These are phyloP conservation scores for Ischnus inquisitorius DNA, from an alignment of 2,888 invertebrate species.

Conservation along the genomic window DNA sequence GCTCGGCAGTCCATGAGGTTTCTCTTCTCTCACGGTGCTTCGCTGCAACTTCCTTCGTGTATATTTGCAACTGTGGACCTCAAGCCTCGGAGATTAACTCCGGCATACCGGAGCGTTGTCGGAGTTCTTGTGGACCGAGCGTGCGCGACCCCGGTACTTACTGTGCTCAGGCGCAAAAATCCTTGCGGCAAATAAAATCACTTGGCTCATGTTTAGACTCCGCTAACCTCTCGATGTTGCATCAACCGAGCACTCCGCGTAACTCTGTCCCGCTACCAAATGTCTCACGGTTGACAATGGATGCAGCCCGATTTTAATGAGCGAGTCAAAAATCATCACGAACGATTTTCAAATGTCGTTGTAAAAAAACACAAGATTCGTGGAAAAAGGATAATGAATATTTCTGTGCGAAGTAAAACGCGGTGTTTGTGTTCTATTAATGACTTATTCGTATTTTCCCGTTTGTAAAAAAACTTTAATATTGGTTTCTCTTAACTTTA, in stretches of 20 bases:
- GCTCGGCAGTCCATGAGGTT: background rate
- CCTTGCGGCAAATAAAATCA: constrained; percentile 6
- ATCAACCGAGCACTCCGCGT: background rate
- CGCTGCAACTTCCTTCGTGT: constrained; percentile 54
- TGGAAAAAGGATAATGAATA: too few relatives aligned
- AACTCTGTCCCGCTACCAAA: too few relatives aligned
- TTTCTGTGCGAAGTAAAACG: too few relatives aligned
- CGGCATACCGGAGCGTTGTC: constrained; percentile 37
- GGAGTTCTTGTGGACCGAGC: constrained; percentile 39
- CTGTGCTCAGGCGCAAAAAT: constrained; percentile 1
- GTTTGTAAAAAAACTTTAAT: too few relatives aligned
- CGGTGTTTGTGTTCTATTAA: too few relatives aligned
- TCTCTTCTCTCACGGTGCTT: constrained; percentile 13
- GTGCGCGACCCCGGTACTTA: constrained; percentile 20
- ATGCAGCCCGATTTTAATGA: too few relatives aligned
- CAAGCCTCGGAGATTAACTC: constrained; percentile 51
- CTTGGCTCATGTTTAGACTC: background rate
- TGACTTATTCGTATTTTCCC: too few relatives aligned
- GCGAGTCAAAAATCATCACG: too few relatives aligned
- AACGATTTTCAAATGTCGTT: too few relatives aligned
- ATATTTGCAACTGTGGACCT: constrained; percentile 18
- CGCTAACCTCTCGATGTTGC: background rate
- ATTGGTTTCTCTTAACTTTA: too few relatives aligned
- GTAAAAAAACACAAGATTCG: too few relatives aligned
- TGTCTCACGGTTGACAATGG: too few relatives aligned